phyloP scores from a whole-genome alignment of 2,888 invertebrate genomes.

The Nudaria mundana region DNA sequence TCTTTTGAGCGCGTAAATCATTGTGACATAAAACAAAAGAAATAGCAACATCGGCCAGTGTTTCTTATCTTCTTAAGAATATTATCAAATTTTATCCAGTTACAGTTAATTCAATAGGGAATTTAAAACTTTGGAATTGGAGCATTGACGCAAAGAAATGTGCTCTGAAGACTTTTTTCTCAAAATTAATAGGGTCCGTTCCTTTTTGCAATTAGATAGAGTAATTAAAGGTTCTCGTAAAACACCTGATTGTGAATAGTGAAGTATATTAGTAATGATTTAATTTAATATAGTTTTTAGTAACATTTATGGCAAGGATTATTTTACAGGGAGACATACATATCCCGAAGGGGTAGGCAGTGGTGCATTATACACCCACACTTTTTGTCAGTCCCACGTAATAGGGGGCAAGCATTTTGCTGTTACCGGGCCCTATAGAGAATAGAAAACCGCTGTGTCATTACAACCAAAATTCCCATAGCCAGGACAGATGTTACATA shows the following conservation, averaged over 20 bases:
- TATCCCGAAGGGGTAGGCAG: too few species aligned
- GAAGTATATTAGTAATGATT: not conserved
- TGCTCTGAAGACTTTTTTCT: conserved; percentile 22
- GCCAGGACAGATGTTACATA: too few species aligned
- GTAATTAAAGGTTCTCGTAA: conserved; percentile 12
- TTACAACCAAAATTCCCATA: too few species aligned
- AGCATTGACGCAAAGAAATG: conserved; percentile 25
- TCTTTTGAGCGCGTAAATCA: too few species aligned
- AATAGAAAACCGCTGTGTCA: too few species aligned
- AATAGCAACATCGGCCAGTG: conserved; percentile 6
- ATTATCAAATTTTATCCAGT: conserved; percentile 7
- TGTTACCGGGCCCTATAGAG: too few species aligned
- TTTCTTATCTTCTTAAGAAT: conserved; percentile 11
- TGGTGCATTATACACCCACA: too few species aligned
- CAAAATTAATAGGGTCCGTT: conserved; percentile 23
- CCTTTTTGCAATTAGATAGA: conserved; percentile 10
- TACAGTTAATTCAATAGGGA: conserved; percentile 15
- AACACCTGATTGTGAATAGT: not conserved
- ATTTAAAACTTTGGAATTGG: conserved; percentile 10
- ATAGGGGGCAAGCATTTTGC: too few species aligned
- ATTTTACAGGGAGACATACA: too few species aligned
- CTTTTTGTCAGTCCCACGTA: too few species aligned
- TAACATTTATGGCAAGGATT: too few species aligned
- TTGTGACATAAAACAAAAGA: not conserved
- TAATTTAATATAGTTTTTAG: too few species aligned